phyloP scores from a whole-genome alignment of 1,140 invertebrate species.

The Drosophila persimilis region DNA sequence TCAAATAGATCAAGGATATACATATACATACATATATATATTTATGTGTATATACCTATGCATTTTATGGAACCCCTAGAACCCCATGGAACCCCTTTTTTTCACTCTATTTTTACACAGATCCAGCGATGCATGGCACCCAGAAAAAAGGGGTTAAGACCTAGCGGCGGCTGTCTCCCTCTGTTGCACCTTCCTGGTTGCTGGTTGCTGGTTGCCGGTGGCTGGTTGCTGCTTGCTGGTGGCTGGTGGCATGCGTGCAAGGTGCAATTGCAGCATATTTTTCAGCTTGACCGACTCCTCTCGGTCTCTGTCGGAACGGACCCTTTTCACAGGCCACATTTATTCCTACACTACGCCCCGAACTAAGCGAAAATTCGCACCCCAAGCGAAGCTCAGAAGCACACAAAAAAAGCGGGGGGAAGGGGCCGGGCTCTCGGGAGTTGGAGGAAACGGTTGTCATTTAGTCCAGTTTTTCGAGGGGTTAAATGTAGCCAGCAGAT shows the following conservation, averaged over 20 bases:
- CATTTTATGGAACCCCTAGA: background rate
- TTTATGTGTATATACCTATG: background rate
- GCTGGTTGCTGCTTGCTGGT: background rate
- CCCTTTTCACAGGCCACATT: conserved; percentile 41
- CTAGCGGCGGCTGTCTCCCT: background rate
- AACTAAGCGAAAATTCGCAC: conserved; percentile 60
- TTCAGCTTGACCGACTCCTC: conserved; percentile 79
- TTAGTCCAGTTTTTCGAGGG: conserved; percentile 43
- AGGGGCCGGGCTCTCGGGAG: conserved; percentile 4
- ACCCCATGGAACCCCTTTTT: too few species aligned
- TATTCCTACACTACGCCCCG: conserved; percentile 47
- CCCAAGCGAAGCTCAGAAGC: conserved; percentile 42
- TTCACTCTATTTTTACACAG: too few species aligned
- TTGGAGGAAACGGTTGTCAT: conserved; percentile 65
- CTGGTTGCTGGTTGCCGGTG: background rate
- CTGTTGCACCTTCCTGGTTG: conserved; percentile 10
- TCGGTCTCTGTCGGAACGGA: conserved; percentile 17
- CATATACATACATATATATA: background rate
- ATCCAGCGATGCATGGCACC: conserved; percentile 67
- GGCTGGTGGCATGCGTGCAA: conserved; percentile 39
- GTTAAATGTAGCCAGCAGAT: conserved; percentile 56
- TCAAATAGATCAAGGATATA: conserved; percentile 50
- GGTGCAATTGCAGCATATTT: conserved; percentile 78
- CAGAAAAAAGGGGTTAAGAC: too few species aligned
- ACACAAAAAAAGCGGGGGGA: conserved; percentile 29